Conservation (phyloP, 2,113 vertebrate species). For the Corythornis madagascariensis region DNA sequence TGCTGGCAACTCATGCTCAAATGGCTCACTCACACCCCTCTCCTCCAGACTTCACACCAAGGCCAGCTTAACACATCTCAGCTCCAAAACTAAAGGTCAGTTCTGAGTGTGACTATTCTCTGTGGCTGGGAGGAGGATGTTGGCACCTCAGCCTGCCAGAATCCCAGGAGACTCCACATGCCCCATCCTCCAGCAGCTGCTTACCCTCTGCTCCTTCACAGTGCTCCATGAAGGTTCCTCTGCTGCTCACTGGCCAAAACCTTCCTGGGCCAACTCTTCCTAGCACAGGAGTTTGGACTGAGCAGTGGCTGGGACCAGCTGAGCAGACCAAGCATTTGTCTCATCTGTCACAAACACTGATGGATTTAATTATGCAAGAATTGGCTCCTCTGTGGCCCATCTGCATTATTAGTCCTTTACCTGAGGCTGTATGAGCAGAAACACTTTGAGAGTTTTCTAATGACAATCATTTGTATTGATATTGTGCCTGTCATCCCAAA, state of each 20-base stretch:
- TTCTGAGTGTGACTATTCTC: not conserved
- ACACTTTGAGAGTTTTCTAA: not conserved
- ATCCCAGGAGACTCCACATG: not conserved
- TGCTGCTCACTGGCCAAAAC: not conserved
- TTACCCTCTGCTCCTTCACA: accelerated
- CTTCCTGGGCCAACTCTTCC: not conserved
- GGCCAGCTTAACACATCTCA: not conserved
- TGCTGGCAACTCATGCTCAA: not conserved
- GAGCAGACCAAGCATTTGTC: not conserved
- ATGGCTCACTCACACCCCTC: not conserved
- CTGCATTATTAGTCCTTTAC: not conserved
- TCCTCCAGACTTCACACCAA: not conserved
- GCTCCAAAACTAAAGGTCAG: not conserved
- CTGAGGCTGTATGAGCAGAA: not conserved
- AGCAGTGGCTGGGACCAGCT: not conserved
- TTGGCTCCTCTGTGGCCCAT: not conserved
- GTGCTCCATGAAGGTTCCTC: not conserved
- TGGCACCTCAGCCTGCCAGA: not conserved
- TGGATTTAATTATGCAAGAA: not conserved
- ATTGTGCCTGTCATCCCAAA: not conserved
- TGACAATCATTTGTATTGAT: not conserved
- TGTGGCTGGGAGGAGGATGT: accelerated
- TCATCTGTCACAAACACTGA: not conserved
- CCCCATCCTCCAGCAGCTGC: accelerated
- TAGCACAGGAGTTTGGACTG: not conserved